These are phyloP conservation scores for Macrostomum lignano DNA, from an alignment of 1,140 invertebrate genomes.

Conservation along the genomic window DNA sequence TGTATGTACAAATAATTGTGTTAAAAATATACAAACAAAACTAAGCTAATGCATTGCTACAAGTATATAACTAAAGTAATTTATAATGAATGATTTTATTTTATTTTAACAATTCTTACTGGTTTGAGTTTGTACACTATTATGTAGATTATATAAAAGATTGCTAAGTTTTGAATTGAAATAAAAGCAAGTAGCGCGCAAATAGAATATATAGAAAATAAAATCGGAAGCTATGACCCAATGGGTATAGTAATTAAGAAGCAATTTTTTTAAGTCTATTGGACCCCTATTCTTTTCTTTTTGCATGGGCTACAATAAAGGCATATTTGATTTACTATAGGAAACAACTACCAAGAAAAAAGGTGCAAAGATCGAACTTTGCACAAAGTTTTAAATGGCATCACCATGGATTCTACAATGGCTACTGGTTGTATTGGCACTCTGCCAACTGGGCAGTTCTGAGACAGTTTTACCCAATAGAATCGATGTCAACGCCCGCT, in stretches of 20 bases:
- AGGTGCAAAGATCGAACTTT: background rate
- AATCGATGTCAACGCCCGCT: no score
- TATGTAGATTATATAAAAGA: background rate
- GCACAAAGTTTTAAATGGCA: no score
- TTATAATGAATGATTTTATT: background rate
- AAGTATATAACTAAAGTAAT: background rate
- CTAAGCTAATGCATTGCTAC: background rate
- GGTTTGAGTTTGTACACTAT: background rate
- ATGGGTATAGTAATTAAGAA: background rate
- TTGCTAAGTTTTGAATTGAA: background rate
- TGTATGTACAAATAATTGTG: background rate
- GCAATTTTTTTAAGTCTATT: background rate
- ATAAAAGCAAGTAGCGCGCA: constrained; percentile 1
- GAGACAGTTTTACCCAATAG: no score
- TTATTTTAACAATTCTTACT: background rate
- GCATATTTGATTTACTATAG: background rate
- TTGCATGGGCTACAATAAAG: no score
- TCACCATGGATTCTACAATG: no score
- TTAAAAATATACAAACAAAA: background rate
- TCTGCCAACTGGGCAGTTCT: no score
- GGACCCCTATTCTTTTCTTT: no score
- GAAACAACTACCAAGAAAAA: background rate
- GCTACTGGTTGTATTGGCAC: no score
- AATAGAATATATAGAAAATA: background rate
- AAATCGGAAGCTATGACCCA: background rate